Conservation (phyloP, 2,113 vertebrate species). For the Carassius carassius region DNA sequence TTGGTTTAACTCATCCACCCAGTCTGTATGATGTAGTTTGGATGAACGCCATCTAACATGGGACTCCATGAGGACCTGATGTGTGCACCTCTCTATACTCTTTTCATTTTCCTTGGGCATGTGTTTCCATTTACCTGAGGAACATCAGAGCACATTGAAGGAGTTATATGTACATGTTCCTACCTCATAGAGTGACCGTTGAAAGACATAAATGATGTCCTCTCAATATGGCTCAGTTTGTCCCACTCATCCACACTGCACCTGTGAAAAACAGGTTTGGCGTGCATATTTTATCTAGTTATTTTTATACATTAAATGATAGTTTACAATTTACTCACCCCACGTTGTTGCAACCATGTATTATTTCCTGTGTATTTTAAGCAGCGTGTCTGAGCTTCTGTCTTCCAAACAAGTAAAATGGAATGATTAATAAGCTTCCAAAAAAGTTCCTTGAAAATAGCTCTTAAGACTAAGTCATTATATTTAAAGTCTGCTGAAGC, state of each 20-base stretch:
- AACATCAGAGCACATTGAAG: conserved; percentile 56
- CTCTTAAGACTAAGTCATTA: background rate
- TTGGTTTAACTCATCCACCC: background rate
- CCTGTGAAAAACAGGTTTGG: background rate
- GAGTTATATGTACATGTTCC: background rate
- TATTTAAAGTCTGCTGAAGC: background rate
- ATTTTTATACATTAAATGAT: background rate
- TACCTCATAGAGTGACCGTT: conserved; percentile 53
- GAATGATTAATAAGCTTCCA: background rate
- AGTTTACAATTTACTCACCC: background rate
- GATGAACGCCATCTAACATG: conserved; percentile 17
- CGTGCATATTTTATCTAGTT: background rate
- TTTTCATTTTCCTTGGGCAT: conserved; percentile 57
- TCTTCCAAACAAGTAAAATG: background rate
- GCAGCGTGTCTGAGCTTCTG: background rate
- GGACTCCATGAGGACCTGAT: background rate
- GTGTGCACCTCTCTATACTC: conserved; percentile 2
- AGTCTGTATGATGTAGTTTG: background rate
- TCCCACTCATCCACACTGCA: background rate
- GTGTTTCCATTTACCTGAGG: conserved; percentile 77
- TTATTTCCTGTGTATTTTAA: background rate
- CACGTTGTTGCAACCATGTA: background rate
- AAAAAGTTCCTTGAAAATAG: background rate
- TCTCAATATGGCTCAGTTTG: conserved; percentile 32
- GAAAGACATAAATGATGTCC: conserved; percentile 66